Evolutionary conservation across 2,888 invertebrate species (phyloP).

Genomic region (Subacronicta megacephala): DNA sequence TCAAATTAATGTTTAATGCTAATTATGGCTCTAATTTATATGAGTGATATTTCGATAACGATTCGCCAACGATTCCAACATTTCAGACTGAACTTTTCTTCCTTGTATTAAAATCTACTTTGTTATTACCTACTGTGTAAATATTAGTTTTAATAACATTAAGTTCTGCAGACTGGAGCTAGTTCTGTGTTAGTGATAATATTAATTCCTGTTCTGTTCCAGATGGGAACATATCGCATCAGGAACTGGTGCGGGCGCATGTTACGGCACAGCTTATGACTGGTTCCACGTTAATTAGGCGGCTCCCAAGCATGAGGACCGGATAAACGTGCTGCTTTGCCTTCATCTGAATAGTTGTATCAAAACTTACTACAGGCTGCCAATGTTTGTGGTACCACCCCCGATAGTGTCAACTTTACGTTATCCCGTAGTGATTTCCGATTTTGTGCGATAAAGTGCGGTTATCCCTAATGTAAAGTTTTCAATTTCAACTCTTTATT

Average conservation of each 20-base stretch:
- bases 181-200: slow-evolving; percentile 6
- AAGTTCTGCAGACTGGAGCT: background rate
- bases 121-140: too few relatives aligned
- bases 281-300: slow-evolving; percentile 29
- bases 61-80: too few relatives aligned
- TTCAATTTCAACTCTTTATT: too few relatives aligned
- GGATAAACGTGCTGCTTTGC: slow-evolving; percentile 24
- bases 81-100: too few relatives aligned
- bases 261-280: slow-evolving; percentile 20
- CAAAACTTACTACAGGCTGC: slow-evolving; percentile 14
- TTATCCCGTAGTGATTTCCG: too few relatives aligned
- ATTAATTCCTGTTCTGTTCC: slow-evolving; percentile 9
- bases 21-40: background rate
- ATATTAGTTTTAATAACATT: too few relatives aligned
- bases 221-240: slow-evolving; percentile 3
- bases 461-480: too few relatives aligned
- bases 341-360: slow-evolving; percentile 22
- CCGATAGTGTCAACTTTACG: too few relatives aligned
- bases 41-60: background rate
- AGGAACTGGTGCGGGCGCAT: slow-evolving; percentile 16
- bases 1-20: background rate
- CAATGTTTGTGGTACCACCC: slow-evolving; percentile 8
- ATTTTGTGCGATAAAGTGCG: too few relatives aligned
- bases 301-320: slow-evolving; percentile 17
- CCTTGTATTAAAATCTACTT: too few relatives aligned